Conservation (phyloP, 2,888 invertebrate genomes). For the Maniola hyperantus region DNA sequence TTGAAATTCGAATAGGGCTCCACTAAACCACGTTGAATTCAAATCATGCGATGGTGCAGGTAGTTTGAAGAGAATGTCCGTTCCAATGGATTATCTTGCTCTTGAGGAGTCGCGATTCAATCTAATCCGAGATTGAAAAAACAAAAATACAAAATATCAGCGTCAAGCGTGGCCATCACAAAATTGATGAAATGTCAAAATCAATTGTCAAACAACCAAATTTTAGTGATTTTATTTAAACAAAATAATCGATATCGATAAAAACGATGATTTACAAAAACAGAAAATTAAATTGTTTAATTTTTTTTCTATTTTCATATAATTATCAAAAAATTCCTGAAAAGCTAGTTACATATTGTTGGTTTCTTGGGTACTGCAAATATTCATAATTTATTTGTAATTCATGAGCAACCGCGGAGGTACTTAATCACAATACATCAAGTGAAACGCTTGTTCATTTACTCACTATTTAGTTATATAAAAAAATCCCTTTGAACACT, state of each 20-base stretch:
- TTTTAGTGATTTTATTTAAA: constrained; percentile 15
- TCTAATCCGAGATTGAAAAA: constrained; percentile 30
- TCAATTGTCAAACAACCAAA: constrained; percentile 14
- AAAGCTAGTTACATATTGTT: no score
- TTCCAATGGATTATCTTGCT: constrained; percentile 30
- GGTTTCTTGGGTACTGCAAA: no score
- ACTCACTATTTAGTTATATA: no score
- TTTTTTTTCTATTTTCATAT: no score
- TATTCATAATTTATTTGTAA: no score
- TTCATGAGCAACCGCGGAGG: no score
- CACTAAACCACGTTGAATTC: neutral
- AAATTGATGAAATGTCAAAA: constrained; percentile 30
- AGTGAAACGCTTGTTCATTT: no score
- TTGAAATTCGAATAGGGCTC: constrained; percentile 33
- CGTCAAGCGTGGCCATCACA: constrained; percentile 44
- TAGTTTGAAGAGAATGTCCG: neutral
- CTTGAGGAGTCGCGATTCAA: constrained; percentile 47
- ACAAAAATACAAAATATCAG: constrained; percentile 31
- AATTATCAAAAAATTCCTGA: no score
- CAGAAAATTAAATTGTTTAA: no score
- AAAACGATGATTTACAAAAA: no score
- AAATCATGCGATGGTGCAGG: constrained; percentile 15
- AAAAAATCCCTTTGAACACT: no score
- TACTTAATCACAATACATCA: no score
- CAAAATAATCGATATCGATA: constrained; percentile 14